Conservation (phyloP, 2,888 invertebrate species). For the Himalopsyche anomala region DNA sequence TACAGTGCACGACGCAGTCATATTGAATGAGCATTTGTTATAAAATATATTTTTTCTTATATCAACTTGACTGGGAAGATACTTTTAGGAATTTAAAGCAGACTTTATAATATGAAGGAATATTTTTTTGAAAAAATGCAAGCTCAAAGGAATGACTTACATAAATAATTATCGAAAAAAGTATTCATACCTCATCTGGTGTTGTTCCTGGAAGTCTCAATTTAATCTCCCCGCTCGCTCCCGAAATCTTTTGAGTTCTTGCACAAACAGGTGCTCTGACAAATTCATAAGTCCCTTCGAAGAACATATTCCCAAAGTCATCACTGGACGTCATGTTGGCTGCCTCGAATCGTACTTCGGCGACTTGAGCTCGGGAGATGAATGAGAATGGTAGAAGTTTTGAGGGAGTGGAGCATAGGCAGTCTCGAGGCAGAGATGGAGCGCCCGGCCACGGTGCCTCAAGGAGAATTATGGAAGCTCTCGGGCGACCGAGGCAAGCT, state of each 20-base stretch:
- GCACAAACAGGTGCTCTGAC: constrained; percentile 83
- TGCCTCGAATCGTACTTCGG: constrained; percentile 89
- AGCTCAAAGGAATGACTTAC: too few relatives aligned
- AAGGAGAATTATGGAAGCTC: constrained; percentile 84
- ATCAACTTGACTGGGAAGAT: too few relatives aligned
- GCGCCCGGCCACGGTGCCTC: constrained; percentile 84
- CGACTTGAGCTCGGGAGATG: constrained; percentile 84
- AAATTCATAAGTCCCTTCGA: constrained; percentile 91
- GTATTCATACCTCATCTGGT: constrained; percentile 74
- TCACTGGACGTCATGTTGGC: constrained; percentile 90
- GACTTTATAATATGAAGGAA: too few relatives aligned
- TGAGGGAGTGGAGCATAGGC: constrained; percentile 83
- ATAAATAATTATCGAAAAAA: neutral
- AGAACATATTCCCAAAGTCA: constrained; percentile 89
- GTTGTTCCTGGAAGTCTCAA: constrained; percentile 76
- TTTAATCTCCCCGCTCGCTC: constrained; percentile 86
- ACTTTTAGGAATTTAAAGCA: too few relatives aligned
- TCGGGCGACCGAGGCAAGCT: constrained; percentile 83
- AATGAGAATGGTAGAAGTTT: constrained; percentile 82
- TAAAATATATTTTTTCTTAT: too few relatives aligned
- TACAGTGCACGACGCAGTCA: too few relatives aligned
- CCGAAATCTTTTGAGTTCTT: constrained; percentile 82
- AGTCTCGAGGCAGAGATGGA: constrained; percentile 85
- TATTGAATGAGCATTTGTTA: too few relatives aligned
- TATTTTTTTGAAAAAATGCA: too few relatives aligned